phyloP scores from a whole-genome alignment of 2,888 invertebrate genomes.

The Cheilosia urbana region DNA sequence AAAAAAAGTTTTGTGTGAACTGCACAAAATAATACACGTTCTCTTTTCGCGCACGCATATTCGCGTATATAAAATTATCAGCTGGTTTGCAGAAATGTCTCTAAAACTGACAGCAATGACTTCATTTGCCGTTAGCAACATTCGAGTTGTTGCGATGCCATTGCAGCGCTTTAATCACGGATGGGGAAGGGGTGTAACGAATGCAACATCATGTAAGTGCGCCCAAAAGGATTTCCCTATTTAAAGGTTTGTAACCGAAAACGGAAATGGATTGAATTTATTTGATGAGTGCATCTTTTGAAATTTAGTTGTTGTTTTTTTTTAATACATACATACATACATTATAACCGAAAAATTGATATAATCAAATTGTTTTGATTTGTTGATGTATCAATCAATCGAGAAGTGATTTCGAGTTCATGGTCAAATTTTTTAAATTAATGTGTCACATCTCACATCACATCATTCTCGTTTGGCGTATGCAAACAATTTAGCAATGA shows the following conservation, averaged over 20 bases:
- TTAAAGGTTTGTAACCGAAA: conserved; percentile 47
- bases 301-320: neutral
- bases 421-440: conserved; percentile 19
- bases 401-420: conserved; percentile 21
- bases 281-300: no score
- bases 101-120: conserved; percentile 51
- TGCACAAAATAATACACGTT: conserved; percentile 1
- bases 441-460: neutral
- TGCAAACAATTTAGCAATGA: neutral
- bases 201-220: neutral
- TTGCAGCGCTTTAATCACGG: conserved; percentile 47
- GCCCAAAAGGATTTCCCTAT: neutral
- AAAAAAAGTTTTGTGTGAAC: neutral
- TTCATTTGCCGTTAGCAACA: conserved; percentile 42
- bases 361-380: neutral
- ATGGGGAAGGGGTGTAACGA: conserved; percentile 4
- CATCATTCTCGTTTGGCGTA: neutral
- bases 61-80: conserved; percentile 34
- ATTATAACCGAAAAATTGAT: neutral
- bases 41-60: conserved; percentile 30
- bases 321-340: neutral
- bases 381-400: conserved; percentile 9
- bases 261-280: conserved; percentile 4
- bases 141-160: conserved; percentile 36
- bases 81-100: conserved; percentile 70